Percentiles rank a stretch among this genome's conserved stretches.
Conservation (phyloP, 2,888 invertebrate genomes). For the Lucinisca nassula region DNA sequence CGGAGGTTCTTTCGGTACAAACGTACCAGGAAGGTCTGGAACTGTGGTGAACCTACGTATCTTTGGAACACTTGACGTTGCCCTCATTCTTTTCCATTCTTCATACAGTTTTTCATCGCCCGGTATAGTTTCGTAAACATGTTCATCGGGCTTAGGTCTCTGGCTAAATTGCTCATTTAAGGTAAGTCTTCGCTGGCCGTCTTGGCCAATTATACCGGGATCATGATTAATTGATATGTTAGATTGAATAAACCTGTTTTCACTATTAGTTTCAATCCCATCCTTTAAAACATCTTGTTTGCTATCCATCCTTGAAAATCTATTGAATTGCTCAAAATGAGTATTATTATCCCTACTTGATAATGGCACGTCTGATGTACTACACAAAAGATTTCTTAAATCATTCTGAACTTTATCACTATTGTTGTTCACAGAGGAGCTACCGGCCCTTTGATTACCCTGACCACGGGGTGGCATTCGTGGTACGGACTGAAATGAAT, state of each 20-base stretch:
- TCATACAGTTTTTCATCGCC: constrained; percentile 76
- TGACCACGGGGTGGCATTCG: constrained; percentile 52
- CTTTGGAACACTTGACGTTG: constrained; percentile 62
- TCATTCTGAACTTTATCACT: constrained; percentile 70
- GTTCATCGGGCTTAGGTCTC: constrained; percentile 70
- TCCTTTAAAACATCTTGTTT: constrained; percentile 40
- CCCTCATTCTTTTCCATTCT: constrained; percentile 71
- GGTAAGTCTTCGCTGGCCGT: constrained; percentile 53
- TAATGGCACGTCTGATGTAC: constrained; percentile 60
- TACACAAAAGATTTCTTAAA: constrained; percentile 69
- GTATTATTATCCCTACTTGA: constrained; percentile 62
- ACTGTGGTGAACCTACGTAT: constrained; percentile 70
- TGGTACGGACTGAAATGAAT: constrained; percentile 42
- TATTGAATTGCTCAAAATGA: constrained; percentile 50
- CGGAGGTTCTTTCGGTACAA: constrained; percentile 74
- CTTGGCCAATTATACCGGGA: constrained; percentile 24
- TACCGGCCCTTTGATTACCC: constrained; percentile 47
- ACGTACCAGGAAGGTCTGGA: constrained; percentile 74
- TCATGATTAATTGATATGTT: constrained; percentile 54
- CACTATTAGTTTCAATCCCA: constrained; percentile 36
- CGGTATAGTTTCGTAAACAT: constrained; percentile 78
- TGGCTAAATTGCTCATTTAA: constrained; percentile 62
- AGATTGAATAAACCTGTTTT: constrained; percentile 56
- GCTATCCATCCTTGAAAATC: constrained; percentile 46
- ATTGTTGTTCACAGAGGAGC: constrained; percentile 37